Evolutionary conservation across 2,888 invertebrate species (phyloP), one percentile per base, ranked within the genome.

Genomic region (Tachina lurida): DNA sequence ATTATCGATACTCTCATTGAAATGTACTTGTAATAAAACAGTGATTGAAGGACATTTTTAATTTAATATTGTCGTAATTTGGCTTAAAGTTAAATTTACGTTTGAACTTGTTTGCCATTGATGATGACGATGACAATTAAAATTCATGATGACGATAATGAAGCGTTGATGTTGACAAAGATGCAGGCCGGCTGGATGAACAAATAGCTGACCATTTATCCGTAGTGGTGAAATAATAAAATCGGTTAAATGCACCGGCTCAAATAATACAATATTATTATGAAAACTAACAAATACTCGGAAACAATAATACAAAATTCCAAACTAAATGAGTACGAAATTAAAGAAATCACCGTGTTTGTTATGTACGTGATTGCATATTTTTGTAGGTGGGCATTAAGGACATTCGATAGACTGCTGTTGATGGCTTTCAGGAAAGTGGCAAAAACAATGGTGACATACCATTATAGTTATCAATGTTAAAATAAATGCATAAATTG

Each of bases 31-130:
- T 62, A 73, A 83, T 78, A 60, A 83, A 83, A 78, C 60, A 67
- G 60, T 83, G 83, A 83, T 73, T 83, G 77, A 65, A 83, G 43
- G 71, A 83, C 47, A 73, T 78, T 83, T 83, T 78, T 73, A 73
- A 78, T 78, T 77, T 73, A 58, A 83, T 77, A 77, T 67, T 83
- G 58, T 83, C 58, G 67, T 39, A 52, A 77, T 83, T 71, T 76
- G 65, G 76, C 63, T 83, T 83, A 71, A 71, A 71, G n/a, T 49
- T 43, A 62, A 83, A 83, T 58, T 77, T 77, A 83, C 67, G 60
- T 52, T 77, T 73, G 39, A 67, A 83, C 60, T 54, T 54, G 60
- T 81, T 75, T 68, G 60, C 52, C 41, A 43, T 47, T 63, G 68
- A 75, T 56, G 56, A 60, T 22, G 49, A 60, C 39, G 41, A 63